Base-by-base conservation (phyloP, 2,797 vertebrate genomes). In the Leptatherina wallacei region DNA sequence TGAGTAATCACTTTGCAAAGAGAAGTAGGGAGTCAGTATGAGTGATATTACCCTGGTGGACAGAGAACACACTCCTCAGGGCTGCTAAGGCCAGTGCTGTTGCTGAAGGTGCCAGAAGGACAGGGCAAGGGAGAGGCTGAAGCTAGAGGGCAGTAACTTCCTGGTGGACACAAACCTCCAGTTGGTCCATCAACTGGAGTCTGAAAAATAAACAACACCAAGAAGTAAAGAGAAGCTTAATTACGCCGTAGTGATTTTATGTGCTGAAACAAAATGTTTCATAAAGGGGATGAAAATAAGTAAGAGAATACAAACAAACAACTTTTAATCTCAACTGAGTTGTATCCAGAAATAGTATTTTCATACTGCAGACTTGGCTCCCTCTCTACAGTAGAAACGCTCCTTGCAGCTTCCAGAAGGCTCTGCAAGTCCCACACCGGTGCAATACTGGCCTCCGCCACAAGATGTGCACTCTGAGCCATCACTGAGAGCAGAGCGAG, bases 61-160 rank as follows among this genome's bases (percentile, higher is more conserved):
- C 97, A 97, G 65, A 72, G 85, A 77, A 94, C 72, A 83, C 97
- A 98, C 68, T 95, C 95, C 36, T 81, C 83, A 9, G 77, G 72
- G 38, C 69, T 85, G 54, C 83, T 89, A 35, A 97, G 90, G 10
- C 96, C 96, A 0, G 87, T 93, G 82, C 72, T 77, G 65, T 95
- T 96, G 86, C 96, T 96, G 85, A 95, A 97, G 22, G 95, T 95
- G 32, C 96, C 96, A 0, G 94, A 66, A 29, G 96, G 96, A 65
- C 97, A 98, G 14, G 93, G 92, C 7, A 90, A 52, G n/a, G 96
- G 95, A 30, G 89, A 85, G 9, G 92, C 80, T 9, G 95, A 96
- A 16, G 92, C 94, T 0, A 60, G 65, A 5, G 96, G 95, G 72
- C 94, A 95, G 85, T 90, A 94, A 84, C 89, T 88, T 73, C 94